Conservation (phyloP, 2,113 vertebrate species). For the Daboia siamensis region DNA sequence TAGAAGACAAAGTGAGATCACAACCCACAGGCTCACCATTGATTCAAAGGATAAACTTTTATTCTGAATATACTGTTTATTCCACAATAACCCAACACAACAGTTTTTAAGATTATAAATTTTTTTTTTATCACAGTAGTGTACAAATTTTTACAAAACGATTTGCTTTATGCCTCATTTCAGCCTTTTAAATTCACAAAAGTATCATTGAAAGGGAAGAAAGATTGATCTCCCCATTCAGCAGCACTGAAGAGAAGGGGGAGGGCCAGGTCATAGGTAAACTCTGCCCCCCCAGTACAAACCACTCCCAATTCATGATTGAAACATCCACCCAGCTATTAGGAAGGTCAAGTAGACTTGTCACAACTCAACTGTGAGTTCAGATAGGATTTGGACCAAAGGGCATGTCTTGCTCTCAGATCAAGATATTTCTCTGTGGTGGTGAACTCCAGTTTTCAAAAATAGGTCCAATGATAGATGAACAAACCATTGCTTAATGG, state of each 20-base stretch:
- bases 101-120: constrained; percentile 89
- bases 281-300: constrained; percentile 73
- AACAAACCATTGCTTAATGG: constrained; percentile 52
- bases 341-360: constrained; percentile 61
- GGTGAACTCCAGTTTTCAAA: constrained; percentile 46
- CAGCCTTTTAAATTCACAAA: constrained; percentile 93
- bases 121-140: constrained; percentile 87
- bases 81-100: constrained; percentile 94
- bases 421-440: constrained; percentile 57
- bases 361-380: constrained; percentile 62
- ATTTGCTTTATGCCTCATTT: constrained; percentile 62
- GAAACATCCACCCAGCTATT: constrained; percentile 71
- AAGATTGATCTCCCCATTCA: constrained; percentile 59
- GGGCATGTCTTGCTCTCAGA: constrained; percentile 64
- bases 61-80: constrained; percentile 97
- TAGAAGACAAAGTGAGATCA: background rate
- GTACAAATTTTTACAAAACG: constrained; percentile 99
- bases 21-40: constrained; percentile 32
- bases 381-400: constrained; percentile 67
- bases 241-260: constrained; percentile 51
- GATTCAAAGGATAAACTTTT: constrained; percentile 93
- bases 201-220: constrained; percentile 86
- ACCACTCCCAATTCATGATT: constrained; percentile 75
- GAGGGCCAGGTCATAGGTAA: constrained; percentile 55
- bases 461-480: constrained; percentile 43